Evolutionary conservation across 1,140 invertebrate genomes (phyloP), one percentile per base, ranked within the genome.

Genomic region (Formica selysi): DNA sequence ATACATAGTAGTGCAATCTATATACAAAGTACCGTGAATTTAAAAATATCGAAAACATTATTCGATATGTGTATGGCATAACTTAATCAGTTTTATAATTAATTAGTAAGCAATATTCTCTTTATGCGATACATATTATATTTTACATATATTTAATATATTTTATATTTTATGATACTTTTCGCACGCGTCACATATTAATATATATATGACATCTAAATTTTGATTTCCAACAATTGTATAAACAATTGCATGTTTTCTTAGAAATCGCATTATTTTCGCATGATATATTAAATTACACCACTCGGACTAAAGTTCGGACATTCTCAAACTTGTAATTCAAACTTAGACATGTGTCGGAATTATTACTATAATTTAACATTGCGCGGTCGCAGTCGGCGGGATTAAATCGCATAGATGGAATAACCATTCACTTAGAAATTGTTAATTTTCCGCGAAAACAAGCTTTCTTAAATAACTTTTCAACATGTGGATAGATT

Each of bases 311-410:
- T n/a, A 57, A 80, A 70, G 48, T 80, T 80, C 65, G 36, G 32
- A 36, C 44, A 70, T 36, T 10, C 51, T 79, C 48, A 80, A 80
- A 80, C 51, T 70, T 83, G 22, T 73, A 70, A 76, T 85, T 86
- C 64, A 68, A 81, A 80, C 59, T 61, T 54, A 61, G 32, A 38
- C 61, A 67, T 89, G 68, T 80, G 70, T 80, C 57, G 29, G 70
- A 57, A 61, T 76, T 57, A 54, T 76, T 73, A 5, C 29, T 80
- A 38, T 71, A 86, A 79, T 73, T 71, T 59, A 36, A 10, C 41
- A 70, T 80, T 70, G 78, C 19, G 64, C 10, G 5, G 41, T 48
- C 51, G 48, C 78, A 70, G n/a, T 70, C 32, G 22, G 11, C 32
- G 48, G 32, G 19, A 70, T 70, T 80, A 70, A 80, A 70, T 70